phyloP scores from a whole-genome alignment of 2,113 vertebrate genomes.

The Henicopernis longicauda region DNA sequence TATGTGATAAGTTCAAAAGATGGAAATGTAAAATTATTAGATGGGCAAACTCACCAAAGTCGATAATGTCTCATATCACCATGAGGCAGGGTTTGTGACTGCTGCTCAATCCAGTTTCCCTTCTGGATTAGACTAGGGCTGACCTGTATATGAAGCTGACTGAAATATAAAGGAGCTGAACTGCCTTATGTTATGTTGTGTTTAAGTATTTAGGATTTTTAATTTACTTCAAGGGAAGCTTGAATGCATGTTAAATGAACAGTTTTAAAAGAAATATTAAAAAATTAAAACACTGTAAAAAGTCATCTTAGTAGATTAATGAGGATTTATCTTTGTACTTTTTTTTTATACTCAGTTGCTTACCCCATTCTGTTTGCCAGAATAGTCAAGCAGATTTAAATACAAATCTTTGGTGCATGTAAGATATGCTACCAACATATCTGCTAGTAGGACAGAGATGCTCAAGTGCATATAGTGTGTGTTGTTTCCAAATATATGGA shows the following conservation, averaged over 20 bases:
- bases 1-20: neutral
- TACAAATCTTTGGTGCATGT: neutral
- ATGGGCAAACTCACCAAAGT: neutral
- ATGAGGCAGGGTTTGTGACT: neutral
- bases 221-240: neutral
- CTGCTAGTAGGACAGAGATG: neutral
- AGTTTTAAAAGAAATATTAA: neutral
- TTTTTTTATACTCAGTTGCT: neutral
- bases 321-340: neutral
- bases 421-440: neutral
- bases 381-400: neutral
- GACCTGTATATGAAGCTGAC: neutral
- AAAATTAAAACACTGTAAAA: neutral
- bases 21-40: neutral
- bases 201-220: neutral
- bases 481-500: neutral
- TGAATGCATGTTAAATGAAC: neutral
- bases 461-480: neutral
- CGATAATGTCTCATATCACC: accelerated
- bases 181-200: neutral
- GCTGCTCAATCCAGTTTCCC: neutral
- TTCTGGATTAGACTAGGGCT: neutral
- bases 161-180: neutral
- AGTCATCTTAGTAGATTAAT: neutral
- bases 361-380: neutral